phyloP scores from a whole-genome alignment of 2,888 invertebrate genomes.

The Hydraecia micacea region DNA sequence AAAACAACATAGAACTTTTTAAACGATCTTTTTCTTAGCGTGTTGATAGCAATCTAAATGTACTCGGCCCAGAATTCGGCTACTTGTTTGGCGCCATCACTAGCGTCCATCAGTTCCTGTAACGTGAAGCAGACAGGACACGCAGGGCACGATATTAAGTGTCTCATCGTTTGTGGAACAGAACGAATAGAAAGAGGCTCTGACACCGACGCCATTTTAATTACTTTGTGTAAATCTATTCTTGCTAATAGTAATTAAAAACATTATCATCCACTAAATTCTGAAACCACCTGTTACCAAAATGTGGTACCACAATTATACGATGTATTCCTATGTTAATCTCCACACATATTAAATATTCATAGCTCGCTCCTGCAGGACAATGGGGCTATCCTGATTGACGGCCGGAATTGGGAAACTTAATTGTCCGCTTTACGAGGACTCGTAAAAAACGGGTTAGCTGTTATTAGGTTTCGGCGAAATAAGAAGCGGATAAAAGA shows the following conservation, averaged over 20 bases:
- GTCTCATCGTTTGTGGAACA: no score
- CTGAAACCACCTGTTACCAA: constrained; percentile 27
- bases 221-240: not conserved
- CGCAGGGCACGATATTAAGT: no score
- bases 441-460: constrained; percentile 63
- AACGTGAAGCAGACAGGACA: no score
- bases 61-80: no score
- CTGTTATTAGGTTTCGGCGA: constrained; percentile 37
- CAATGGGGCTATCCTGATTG: constrained; percentile 40
- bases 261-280: constrained; percentile 4
- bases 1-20: not conserved
- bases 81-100: no score
- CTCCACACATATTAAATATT: constrained; percentile 51
- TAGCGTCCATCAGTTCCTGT: no score
- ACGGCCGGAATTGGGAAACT: constrained; percentile 55
- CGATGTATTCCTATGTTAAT: constrained; percentile 40
- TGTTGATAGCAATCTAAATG: no score
- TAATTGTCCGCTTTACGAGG: constrained; percentile 64
- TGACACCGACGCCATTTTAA: not conserved
- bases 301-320: constrained; percentile 25
- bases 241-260: not conserved
- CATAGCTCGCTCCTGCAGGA: constrained; percentile 38
- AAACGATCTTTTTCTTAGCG: no score
- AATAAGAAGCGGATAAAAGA: constrained; percentile 33
- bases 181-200: not conserved